phyloP scores from a whole-genome alignment of 2,113 vertebrate genomes.

The Apodemus sylvaticus region DNA sequence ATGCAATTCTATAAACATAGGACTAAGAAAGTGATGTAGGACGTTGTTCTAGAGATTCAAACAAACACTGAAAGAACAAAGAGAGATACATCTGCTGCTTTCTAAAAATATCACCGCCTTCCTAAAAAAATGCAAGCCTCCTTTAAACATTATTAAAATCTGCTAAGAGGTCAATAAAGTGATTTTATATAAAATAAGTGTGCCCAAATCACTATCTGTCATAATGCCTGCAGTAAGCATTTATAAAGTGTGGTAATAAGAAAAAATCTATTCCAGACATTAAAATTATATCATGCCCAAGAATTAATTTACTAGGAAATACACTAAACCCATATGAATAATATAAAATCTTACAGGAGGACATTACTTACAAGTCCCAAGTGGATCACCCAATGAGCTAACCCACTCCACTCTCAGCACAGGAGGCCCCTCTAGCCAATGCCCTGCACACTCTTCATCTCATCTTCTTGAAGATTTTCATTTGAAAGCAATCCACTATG shows the following conservation, averaged over 20 bases:
- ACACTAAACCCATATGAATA: neutral
- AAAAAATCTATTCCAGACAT: conserved; percentile 9
- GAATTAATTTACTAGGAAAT: conserved; percentile 48
- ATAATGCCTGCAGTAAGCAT: neutral
- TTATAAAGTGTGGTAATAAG: conserved; percentile 1
- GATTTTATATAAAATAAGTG: conserved; percentile 28
- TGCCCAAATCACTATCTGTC: conserved; percentile 39
- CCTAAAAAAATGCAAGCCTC: neutral
- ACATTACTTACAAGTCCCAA: neutral
- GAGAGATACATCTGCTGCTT: neutral
- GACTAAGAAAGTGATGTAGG: neutral
- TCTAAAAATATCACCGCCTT: conserved; percentile 15
- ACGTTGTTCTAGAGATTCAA: neutral
- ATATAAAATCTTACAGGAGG: neutral
- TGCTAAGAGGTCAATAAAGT: conserved; percentile 25
- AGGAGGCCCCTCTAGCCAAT: accelerated
- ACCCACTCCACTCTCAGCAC: neutral
- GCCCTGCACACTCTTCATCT: neutral
- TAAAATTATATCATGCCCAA: conserved; percentile 3
- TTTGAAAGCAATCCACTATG: neutral
- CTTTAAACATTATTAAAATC: conserved; percentile 40
- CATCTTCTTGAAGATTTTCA: neutral
- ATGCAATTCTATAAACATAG: conserved; percentile 16
- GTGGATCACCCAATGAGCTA: neutral
- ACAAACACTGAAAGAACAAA: neutral